Evolutionary conservation across 2,797 vertebrate species (phyloP), one percentile per base, ranked within the genome.

Genomic region (Enteromius radiatus): DNA sequence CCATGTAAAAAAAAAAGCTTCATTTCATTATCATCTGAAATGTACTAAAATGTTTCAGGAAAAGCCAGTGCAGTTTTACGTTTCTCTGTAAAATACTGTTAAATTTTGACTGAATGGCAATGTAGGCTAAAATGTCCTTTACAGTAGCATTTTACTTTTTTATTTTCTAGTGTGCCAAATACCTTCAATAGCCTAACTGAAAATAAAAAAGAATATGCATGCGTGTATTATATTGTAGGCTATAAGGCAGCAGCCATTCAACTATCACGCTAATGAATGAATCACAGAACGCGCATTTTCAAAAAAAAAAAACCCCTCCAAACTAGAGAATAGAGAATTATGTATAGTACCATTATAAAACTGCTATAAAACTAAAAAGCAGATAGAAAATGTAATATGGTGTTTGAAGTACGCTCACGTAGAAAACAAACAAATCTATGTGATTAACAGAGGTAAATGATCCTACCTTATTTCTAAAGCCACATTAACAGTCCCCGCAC

Each of bases 401-500:
- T 10, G 12, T 70, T 70, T 43, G 28, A 19, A 68, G 11, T 49
- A 52, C 38, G 5, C 28, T 54, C 19, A 19, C 69, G 33, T 0
- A 31, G 36, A 68, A 71, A 8, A 19, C 56, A 56, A 1, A 80
- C 15, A 5, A 23, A 31, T 8, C 15, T 47, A 28, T 9, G 41
- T 26, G 3, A 43, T 65, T 28, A 38, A 17, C 10, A 61, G 17
- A 33, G 23, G 28, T 67, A 52, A 68, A 61, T 10, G 5, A 69
- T 68, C 71, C 9, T 77, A 77, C 84, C 79, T 28, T 43, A 64
- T 49, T 81, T 15, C 31, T 76, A 75, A 75, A 71, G 56, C 7
- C 41, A 11, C 49, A 80, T 87, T 70, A 61, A 70, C 41, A 83
- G 59, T 87, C 84, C 36, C 54, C 31, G 69, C 83, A 85, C 86